Conservation (phyloP, 2,113 vertebrate genomes). For the Syngnathus scovelli region DNA sequence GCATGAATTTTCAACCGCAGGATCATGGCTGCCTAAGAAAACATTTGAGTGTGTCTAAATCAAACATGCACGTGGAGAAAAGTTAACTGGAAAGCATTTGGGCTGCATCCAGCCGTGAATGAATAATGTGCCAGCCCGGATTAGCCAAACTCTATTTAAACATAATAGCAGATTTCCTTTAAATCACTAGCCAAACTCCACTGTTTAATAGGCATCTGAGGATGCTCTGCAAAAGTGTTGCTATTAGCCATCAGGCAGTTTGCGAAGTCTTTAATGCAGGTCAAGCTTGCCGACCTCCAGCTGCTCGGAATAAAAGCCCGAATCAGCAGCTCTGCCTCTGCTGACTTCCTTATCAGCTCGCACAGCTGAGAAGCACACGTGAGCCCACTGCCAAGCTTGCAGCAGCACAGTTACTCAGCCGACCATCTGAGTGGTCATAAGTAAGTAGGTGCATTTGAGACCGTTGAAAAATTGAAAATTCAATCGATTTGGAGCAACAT, state of each 20-base stretch:
- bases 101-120: conserved; percentile 49
- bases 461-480: background rate
- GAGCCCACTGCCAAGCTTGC: conserved; percentile 50
- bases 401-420: background rate
- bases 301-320: conserved; percentile 50
- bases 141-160: conserved; percentile 65
- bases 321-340: conserved; percentile 60
- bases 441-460: background rate
- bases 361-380: conserved; percentile 56
- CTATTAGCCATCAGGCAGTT: conserved; percentile 60
- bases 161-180: conserved; percentile 62
- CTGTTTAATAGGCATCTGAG: conserved; percentile 65
- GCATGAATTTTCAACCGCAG: background rate
- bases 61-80: conserved; percentile 30
- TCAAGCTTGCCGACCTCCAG: conserved; percentile 60
- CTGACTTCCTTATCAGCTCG: conserved; percentile 62
- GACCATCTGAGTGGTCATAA: conserved; percentile 35
- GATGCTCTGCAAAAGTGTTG: conserved; percentile 52
- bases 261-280: conserved; percentile 69
- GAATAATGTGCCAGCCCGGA: conserved; percentile 63
- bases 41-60: background rate
- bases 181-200: conserved; percentile 63
- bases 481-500: background rate
- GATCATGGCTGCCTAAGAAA: background rate
- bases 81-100: conserved; percentile 42